phyloP scores from a whole-genome alignment of 2,797 vertebrate genomes.

The Miichthys miiuy region DNA sequence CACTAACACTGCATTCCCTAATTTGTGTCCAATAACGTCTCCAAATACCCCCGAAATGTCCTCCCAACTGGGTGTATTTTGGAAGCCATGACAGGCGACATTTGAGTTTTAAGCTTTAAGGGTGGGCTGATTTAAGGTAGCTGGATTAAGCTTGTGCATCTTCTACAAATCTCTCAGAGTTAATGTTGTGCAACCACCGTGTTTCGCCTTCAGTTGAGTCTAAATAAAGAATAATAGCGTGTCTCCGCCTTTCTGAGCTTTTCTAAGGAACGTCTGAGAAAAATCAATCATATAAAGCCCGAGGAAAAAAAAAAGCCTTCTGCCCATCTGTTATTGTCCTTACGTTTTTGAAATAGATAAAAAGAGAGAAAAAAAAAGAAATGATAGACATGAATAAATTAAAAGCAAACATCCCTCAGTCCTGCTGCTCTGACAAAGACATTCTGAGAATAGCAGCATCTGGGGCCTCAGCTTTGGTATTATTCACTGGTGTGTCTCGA shows the following conservation, averaged over 20 bases:
- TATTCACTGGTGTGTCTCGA: not conserved
- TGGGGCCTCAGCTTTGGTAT: not conserved
- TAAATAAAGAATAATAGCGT: not conserved
- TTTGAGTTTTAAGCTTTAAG: not conserved
- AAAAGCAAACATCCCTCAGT: constrained; percentile 27
- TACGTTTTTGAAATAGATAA: constrained; percentile 17
- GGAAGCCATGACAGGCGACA: not conserved
- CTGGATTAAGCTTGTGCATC: not conserved
- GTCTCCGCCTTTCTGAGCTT: not conserved
- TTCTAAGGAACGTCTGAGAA: not conserved
- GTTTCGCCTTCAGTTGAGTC: not conserved
- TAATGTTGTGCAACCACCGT: not conserved
- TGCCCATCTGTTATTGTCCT: constrained; percentile 16
- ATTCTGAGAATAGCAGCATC: constrained; percentile 2
- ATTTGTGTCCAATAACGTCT: not conserved
- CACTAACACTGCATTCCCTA: not conserved
- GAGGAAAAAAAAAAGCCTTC: not conserved
- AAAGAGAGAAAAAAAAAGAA: constrained; percentile 9
- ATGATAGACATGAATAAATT: constrained; percentile 3
- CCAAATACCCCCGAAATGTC: not conserved
- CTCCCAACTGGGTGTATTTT: not conserved
- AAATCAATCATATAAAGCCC: constrained; percentile 8
- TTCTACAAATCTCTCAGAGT: not conserved
- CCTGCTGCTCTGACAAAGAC: not conserved
- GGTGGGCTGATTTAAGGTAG: not conserved